Base-by-base conservation (phyloP, 2,797 vertebrate species). In the Sebastes baramenuke region DNA sequence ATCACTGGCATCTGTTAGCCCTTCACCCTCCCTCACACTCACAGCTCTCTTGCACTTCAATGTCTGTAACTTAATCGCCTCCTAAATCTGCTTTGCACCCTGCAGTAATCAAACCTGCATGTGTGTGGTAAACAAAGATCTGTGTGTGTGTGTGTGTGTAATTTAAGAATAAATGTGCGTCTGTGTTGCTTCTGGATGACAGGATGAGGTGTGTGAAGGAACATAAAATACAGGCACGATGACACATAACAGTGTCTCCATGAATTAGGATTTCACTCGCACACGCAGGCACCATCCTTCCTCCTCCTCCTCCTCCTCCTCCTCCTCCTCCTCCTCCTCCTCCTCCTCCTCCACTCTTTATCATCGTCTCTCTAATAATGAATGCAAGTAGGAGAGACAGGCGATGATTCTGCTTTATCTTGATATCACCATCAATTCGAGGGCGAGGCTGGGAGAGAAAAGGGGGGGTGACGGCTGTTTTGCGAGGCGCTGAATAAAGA, bases 1-100 rank as follows among this genome's bases (percentile, higher is more conserved):
- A 80, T 80, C 77, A 20, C 16, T 4, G 46, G 18, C 46, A 77
- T 16, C 52, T 1, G 77, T 54, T 54, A 54, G 9, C 86, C 88
- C 79, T 54, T 68, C 36, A 54, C 4, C 20, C 24, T 6, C 13
- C 32, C 7, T 14, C 29, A 24, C 56, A 30, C 58, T 58, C 32
- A 30, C 70, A 72, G 49, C 71, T 81, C 70, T 6, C 58, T 67
- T 25, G 3, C 29, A 60, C 72, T 75, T 58, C 38, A 30, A 52
- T 46, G 58, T 80, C 36, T 16, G 56, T 42, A 42, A 71, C 75
- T 46, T 85, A 62, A 88, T 75, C 55, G 2, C 72, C 69, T 82
- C 68, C 32, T 22, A 72, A 85, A 88, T 84, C 81, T 83, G 74
- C 77, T 87, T 77, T 66, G 69, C 49, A 55, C 30, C 46, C 64